Conservation (phyloP, 2,888 invertebrate species). For the Pasiphila rectangulata region DNA sequence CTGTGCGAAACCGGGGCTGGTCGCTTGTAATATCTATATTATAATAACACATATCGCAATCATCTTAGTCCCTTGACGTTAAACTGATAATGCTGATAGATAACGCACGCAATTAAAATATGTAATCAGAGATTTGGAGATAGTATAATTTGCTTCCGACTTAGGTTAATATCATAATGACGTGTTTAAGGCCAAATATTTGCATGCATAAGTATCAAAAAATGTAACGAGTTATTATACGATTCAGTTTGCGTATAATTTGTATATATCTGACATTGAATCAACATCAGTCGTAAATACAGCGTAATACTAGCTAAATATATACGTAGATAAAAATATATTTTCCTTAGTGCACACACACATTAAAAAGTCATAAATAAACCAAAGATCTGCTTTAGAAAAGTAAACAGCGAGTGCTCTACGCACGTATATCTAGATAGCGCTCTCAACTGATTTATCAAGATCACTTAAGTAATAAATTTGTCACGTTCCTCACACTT, state of each 20-base stretch:
- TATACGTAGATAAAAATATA: slow-evolving; percentile 12
- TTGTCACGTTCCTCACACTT: slow-evolving; percentile 55
- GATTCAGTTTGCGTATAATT: neutral
- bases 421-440: slow-evolving; percentile 58
- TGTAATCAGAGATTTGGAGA: neutral
- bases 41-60: neutral
- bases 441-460: slow-evolving; percentile 56
- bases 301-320: neutral
- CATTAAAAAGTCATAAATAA: slow-evolving; percentile 32
- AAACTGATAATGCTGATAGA: neutral
- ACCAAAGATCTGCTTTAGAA: slow-evolving; percentile 37
- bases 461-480: slow-evolving; percentile 62
- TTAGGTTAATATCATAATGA: neutral
- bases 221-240: slow-evolving; percentile 4
- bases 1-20: too few species aligned
- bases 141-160: neutral
- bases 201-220: neutral
- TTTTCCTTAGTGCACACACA: slow-evolving; percentile 12
- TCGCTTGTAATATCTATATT: too few species aligned
- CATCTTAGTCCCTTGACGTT: neutral
- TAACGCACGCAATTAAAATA: neutral
- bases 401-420: slow-evolving; percentile 38
- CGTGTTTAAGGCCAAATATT: slow-evolving; percentile 1
- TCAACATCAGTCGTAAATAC: slow-evolving; percentile 1
- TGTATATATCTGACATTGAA: slow-evolving; percentile 17